These are phyloP conservation scores for Eudyptes chrysolophus DNA, from an alignment of 2,113 vertebrate species.

Conservation along the genomic window DNA sequence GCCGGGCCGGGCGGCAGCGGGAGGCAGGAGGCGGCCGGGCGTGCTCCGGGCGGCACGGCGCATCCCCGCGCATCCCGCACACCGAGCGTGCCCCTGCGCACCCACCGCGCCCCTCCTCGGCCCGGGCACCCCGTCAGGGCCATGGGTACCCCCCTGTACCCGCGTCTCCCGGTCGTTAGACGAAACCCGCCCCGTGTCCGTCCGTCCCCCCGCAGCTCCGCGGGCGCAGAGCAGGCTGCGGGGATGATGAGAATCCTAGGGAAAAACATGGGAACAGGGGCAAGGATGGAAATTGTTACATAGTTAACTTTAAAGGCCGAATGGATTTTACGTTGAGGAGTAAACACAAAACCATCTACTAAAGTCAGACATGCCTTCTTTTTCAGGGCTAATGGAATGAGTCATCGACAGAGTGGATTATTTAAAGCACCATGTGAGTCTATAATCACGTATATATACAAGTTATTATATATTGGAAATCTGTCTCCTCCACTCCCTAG, in stretches of 20 bases:
- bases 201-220: neutral
- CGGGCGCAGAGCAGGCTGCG: neutral
- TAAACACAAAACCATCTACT: conserved; percentile 77
- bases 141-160: neutral
- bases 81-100: neutral
- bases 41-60: too few species aligned
- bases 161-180: too few species aligned
- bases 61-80: neutral
- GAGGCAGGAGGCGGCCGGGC: neutral
- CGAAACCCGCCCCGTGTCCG: neutral
- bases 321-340: conserved; percentile 76
- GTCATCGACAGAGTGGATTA: conserved; percentile 85
- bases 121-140: neutral
- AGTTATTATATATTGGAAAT: conserved; percentile 93
- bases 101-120: neutral
- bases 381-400: conserved; percentile 83
- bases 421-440: conserved; percentile 83
- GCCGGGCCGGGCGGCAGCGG: neutral
- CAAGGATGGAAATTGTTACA: neutral
- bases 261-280: neutral
- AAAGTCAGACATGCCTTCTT: conserved; percentile 71
- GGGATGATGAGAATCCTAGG: neutral
- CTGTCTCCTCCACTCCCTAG: conserved; percentile 86
- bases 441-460: conserved; percentile 91
- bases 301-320: conserved; percentile 55